Base-by-base conservation (phyloP, 2,797 vertebrate species). In the Tadarida brasiliensis region DNA sequence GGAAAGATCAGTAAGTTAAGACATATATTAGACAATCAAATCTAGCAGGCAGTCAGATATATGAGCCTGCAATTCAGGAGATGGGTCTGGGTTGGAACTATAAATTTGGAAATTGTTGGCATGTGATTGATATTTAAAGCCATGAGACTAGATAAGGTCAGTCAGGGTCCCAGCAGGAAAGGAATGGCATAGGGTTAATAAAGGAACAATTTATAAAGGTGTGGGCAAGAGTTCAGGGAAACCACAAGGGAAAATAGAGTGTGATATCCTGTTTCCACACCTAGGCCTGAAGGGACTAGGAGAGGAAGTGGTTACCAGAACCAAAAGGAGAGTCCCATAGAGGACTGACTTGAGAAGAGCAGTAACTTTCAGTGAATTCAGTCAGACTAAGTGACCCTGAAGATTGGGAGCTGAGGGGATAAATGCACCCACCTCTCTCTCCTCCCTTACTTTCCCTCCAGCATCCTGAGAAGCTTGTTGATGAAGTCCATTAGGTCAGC, bases 161-260 rank as follows among this genome's bases (percentile, higher is more conserved):
- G 28, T 83, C n/a, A 77, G 30, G 14, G n/a, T 87, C 19, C 33
- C 71, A 65, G 35, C 49, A 95, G 71, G 57, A 91, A 67, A 80
- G 3, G 0, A 26, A 91, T 17, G 28, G 57, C n/a, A 65, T 14
- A 44, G 57, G 70, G 35, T 91, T 91, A 88, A 73, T 73, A 84
- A 91, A 95, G 39, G 28, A n/a, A 67, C 14, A 54, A 82, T 82
- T 77, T 95, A 95, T 71, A 90, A 93, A 94, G 74, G 9, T 84
- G 22, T 28, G 47, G 61, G n/a, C 47, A 94, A 68, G 44, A 63
- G 26, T 47, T 47, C 51, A 76, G n/a, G 47, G 73, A 89, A 84
- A 94, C 65, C 63, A 84, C 39, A 88, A 78, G 39, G 59, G 9
- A 70, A 87, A 95, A 94, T 1, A 74, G 67, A 93, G 35, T 57